Evolutionary conservation across 2,888 invertebrate genomes (phyloP).

Genomic region (Epiperipatus broadwayi): DNA sequence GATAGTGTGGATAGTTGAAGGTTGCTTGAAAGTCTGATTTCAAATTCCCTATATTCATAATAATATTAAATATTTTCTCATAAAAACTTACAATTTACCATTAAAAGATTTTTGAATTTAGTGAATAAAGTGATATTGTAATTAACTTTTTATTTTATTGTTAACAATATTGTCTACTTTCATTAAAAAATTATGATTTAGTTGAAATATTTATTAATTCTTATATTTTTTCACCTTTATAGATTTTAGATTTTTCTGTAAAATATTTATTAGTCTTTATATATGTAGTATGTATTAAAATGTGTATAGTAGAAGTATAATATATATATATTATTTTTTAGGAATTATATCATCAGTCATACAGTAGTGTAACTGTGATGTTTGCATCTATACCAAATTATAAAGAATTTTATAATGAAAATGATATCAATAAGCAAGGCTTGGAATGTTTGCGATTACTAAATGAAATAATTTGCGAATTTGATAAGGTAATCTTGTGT

Average conservation of each 20-base stretch:
- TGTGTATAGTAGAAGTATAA: neutral
- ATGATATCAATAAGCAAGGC: conserved; percentile 88
- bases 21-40: too few species aligned
- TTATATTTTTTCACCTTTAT: conserved; percentile 7
- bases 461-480: conserved; percentile 95
- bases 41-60: too few species aligned
- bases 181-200: neutral
- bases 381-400: conserved; percentile 96
- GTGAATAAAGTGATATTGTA: too few species aligned
- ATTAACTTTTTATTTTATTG: conserved; percentile 9
- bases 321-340: too few species aligned
- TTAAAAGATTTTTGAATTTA: too few species aligned
- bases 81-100: too few species aligned
- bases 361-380: conserved; percentile 85
- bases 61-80: too few species aligned
- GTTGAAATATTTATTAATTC: neutral
- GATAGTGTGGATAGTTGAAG: too few species aligned
- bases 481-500: conserved; percentile 58
- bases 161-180: neutral
- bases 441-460: conserved; percentile 76
- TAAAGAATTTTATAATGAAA: conserved; percentile 88
- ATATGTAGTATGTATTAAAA: neutral
- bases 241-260: too few species aligned
- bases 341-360: conserved; percentile 83
- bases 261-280: neutral